phyloP scores from a whole-genome alignment of 2,113 vertebrate genomes.

The Pionites leucogaster region DNA sequence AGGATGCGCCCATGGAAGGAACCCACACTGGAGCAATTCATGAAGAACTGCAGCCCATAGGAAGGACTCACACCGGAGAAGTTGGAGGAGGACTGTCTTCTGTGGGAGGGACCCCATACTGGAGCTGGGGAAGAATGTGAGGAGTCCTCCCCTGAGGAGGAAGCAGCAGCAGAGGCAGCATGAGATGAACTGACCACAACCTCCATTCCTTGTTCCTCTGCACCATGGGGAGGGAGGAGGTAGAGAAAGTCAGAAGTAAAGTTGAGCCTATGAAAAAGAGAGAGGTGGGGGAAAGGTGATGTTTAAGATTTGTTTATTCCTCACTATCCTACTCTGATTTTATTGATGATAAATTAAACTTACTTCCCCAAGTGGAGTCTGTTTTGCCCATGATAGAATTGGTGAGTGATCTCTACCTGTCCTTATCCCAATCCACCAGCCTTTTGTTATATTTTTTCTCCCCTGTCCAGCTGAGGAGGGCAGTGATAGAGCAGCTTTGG shows the following conservation, averaged over 20 bases:
- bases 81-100: background rate
- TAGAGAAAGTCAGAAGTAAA: background rate
- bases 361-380: background rate
- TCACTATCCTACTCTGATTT: background rate
- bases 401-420: background rate
- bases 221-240: background rate
- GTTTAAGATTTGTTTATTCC: background rate
- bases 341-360: background rate
- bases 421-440: background rate
- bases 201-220: background rate
- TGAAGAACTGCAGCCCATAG: background rate
- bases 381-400: background rate
- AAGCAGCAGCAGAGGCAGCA: background rate
- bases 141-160: background rate
- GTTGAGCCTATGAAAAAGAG: background rate
- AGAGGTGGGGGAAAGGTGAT: background rate
- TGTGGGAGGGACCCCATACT: background rate
- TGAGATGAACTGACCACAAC: background rate
- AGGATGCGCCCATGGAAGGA: too few relatives aligned
- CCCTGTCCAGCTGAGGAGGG: background rate
- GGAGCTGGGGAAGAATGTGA: background rate
- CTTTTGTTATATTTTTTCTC: background rate
- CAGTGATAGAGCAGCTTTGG: background rate
- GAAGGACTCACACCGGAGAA: background rate
- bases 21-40: background rate